These are phyloP conservation scores for Coecobrya sp. DNA, from an alignment of 2,888 invertebrate genomes.

Conservation along the genomic window DNA sequence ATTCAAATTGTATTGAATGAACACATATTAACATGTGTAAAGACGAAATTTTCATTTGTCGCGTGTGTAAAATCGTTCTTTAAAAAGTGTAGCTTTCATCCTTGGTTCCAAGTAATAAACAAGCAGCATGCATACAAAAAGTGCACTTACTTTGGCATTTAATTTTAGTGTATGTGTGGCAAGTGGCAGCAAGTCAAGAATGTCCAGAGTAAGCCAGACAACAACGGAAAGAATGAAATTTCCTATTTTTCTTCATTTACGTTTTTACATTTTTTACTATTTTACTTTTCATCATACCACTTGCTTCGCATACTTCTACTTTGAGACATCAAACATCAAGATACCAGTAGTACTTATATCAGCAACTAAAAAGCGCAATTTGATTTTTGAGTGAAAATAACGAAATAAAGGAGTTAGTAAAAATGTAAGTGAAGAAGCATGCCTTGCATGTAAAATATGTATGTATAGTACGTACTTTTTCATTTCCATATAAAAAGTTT, in stretches of 20 bases:
- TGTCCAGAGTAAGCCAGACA: slow-evolving; percentile 2
- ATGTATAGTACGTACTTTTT: background rate
- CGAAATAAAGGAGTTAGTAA: slow-evolving; percentile 23
- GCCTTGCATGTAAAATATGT: slow-evolving; percentile 46
- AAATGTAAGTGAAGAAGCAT: slow-evolving; percentile 17
- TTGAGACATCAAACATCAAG: background rate
- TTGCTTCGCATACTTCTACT: background rate
- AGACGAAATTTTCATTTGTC: slow-evolving; percentile 29
- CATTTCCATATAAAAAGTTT: slow-evolving; percentile 52
- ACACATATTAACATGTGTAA: slow-evolving; percentile 45
- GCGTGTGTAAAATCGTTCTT: background rate
- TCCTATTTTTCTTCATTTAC: slow-evolving; percentile 51
- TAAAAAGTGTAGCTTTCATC: slow-evolving; percentile 1
- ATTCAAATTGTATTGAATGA: slow-evolving; percentile 20
- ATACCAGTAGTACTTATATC: slow-evolving; percentile 29
- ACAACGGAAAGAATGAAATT: slow-evolving; percentile 22
- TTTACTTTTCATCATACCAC: slow-evolving; percentile 6
- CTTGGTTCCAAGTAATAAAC: slow-evolving; percentile 3
- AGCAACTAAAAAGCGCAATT: slow-evolving; percentile 37
- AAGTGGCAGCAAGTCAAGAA: slow-evolving; percentile 50
- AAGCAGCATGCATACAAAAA: background rate
- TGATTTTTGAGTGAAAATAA: slow-evolving; percentile 68
- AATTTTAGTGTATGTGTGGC: slow-evolving; percentile 25
- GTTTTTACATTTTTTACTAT: slow-evolving; percentile 27
- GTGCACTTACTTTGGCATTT: background rate